Percentiles rank a stretch among this genome's conserved stretches.
These are phyloP conservation scores for Pristionchus mayeri DNA, from an alignment of 2,888 invertebrate species.

Conservation along the genomic window DNA sequence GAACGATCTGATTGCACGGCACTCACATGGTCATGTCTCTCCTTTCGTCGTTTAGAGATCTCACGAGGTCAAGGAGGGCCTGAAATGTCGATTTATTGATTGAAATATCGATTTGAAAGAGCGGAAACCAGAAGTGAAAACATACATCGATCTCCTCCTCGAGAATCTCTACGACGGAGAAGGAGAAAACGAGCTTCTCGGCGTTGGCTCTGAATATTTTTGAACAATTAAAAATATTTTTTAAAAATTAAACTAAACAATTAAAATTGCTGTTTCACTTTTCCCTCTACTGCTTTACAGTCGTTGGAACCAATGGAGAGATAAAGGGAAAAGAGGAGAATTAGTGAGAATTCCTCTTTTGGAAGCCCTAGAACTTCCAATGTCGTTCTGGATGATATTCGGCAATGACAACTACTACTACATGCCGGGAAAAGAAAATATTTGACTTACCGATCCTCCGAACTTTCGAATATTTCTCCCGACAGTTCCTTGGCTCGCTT, in stretches of 20 bases:
- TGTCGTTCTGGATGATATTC: background rate
- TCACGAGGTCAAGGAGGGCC: conserved; percentile 15
- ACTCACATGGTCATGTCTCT: conserved; percentile 30
- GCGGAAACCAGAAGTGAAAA: background rate
- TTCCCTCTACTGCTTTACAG: background rate
- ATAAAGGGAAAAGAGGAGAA: too few species aligned
- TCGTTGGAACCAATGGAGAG: too few species aligned
- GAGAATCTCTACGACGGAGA: conserved; percentile 40
- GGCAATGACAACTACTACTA: background rate
- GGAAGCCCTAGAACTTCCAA: background rate
- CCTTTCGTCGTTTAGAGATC: conserved; percentile 23
- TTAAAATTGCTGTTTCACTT: background rate
- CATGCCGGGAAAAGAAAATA: background rate
- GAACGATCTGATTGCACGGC: background rate
- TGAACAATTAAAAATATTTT: background rate
- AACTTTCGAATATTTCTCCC: conserved; percentile 26
- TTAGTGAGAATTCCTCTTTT: too few species aligned
- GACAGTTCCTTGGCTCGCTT: conserved; percentile 34
- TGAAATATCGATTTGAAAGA: background rate
- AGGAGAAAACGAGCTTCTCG: conserved; percentile 47
- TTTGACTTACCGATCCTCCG: conserved; percentile 20
- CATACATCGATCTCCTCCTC: conserved; percentile 48
- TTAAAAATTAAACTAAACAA: background rate
- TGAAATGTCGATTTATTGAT: background rate
- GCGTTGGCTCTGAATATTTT: conserved; percentile 7